Base-by-base conservation (phyloP, 92 coral and sea anemone genomes). In the Paramuricea clavata region DNA sequence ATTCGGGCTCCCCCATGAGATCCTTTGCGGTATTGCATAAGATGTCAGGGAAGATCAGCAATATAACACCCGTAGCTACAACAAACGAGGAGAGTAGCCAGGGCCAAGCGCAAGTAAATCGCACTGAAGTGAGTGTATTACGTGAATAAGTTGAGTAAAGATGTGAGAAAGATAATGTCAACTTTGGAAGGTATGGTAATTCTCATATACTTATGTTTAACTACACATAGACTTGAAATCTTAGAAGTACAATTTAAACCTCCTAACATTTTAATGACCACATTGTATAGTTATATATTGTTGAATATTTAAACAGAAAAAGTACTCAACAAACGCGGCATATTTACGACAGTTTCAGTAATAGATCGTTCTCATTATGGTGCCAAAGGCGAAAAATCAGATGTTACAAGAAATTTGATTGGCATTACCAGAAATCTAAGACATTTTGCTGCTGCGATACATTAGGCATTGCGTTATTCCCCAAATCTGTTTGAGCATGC, bases 1-100 rank as follows among this genome's bases (percentile, higher is more conserved):
- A 56, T 72, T 69, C 50, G 42, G 86, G 90, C n/a, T 79, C 81
- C 35, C 82, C 90, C 21, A 80, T 28, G 6, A 61, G 54, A 69
- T 87, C 34, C 43, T 87, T 56, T 34, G 27, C 16, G 36, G 39
- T 87, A 47, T 47, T 47, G 54, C 19, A 15, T 47, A 47, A 47
- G 19, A 47, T 10, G 13, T 47, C 54, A 47, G 2, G 54, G 19
- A 47, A 47, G 19, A 47, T 10, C 54, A 47, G 54, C 54, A 10
- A 47, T 6, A 47, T 47, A 47, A 10, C 54, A 15, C 19, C 54
- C 10, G 54, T 47, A 47, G 19, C 19, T 47, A 1, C 54, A 47
- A 47, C 54, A 15, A 47, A 15, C 54, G 12, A 42, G 6, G 49
- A 42, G 12, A 6, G 6, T 42, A 42, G 6, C 49, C 49, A 42